These are phyloP conservation scores for Aplodontia rufa DNA, from an alignment of 2,113 vertebrate species.

Conservation along the genomic window DNA sequence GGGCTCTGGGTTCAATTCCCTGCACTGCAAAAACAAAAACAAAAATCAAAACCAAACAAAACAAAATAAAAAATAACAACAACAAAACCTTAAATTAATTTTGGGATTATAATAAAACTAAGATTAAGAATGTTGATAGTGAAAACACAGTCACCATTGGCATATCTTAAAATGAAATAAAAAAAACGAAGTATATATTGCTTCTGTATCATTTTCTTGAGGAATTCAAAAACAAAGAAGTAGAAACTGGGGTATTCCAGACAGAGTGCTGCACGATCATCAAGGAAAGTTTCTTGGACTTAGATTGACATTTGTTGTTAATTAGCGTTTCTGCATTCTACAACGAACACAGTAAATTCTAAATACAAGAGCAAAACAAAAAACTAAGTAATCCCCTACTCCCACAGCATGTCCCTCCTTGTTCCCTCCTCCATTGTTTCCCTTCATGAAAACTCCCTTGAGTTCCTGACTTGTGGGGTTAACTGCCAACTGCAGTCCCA, in stretches of 20 bases:
- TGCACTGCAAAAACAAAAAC: too few species aligned
- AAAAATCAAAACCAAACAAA: too few species aligned
- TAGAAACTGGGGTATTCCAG: conserved; percentile 13
- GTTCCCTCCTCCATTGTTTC: conserved; percentile 83
- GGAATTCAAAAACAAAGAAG: conserved; percentile 40
- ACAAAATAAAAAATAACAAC: too few species aligned
- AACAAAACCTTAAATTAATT: neutral
- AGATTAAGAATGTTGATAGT: neutral
- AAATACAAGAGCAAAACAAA: conserved; percentile 68
- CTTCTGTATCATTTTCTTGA: neutral
- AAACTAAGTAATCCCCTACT: neutral
- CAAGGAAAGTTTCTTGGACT: conserved; percentile 63
- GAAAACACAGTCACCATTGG: neutral
- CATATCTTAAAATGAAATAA: neutral
- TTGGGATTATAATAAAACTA: neutral
- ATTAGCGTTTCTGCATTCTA: conserved; percentile 70
- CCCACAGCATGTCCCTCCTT: conserved; percentile 23
- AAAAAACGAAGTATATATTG: neutral
- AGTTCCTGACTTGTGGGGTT: conserved; percentile 85
- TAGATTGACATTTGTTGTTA: conserved; percentile 71
- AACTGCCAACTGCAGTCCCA: conserved; percentile 87
- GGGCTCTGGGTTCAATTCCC: neutral
- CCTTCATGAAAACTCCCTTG: conserved; percentile 83
- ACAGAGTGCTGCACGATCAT: neutral
- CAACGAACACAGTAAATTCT: conserved; percentile 65